Percentiles rank a stretch among this genome's conserved stretches.
Conservation (phyloP, 1,140 invertebrate genomes). For the Ceratosolen solmsi region DNA sequence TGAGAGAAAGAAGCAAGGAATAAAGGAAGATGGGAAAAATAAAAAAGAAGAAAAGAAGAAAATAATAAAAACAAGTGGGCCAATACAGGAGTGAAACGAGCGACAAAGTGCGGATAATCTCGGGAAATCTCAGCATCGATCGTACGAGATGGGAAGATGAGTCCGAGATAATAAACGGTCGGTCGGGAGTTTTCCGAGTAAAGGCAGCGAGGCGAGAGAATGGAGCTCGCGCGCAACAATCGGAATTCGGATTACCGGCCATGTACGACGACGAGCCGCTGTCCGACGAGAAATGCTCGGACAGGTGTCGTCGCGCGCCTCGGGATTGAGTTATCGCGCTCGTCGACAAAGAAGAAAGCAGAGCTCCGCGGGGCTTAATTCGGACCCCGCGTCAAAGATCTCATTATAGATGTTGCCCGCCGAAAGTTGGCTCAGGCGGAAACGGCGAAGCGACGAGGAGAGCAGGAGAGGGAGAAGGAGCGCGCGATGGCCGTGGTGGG, state of each 20-base stretch:
- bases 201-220: neutral
- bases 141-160: neutral
- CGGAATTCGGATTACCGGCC: conserved; percentile 8
- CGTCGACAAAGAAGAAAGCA: conserved; percentile 8
- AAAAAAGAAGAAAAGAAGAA: conserved; percentile 11
- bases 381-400: conserved; percentile 36
- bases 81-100: neutral
- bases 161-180: neutral
- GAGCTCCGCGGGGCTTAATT: neutral
- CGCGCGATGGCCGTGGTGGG: too few species aligned
- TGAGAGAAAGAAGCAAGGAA: neutral
- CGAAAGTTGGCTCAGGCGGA: neutral
- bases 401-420: conserved; percentile 34
- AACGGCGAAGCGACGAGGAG: too few species aligned
- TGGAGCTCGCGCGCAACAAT: conserved; percentile 14
- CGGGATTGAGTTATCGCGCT: conserved; percentile 31
- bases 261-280: neutral
- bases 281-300: neutral
- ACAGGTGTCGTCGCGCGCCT: conserved; percentile 12
- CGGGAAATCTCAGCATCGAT: neutral
- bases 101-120: conserved; percentile 3
- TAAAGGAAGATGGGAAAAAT: too few species aligned
- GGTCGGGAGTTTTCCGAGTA: neutral
- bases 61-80: neutral
- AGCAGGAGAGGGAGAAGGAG: too few species aligned